Conservation (phyloP, 2,113 vertebrate species). For the Plotosus lineatus region DNA sequence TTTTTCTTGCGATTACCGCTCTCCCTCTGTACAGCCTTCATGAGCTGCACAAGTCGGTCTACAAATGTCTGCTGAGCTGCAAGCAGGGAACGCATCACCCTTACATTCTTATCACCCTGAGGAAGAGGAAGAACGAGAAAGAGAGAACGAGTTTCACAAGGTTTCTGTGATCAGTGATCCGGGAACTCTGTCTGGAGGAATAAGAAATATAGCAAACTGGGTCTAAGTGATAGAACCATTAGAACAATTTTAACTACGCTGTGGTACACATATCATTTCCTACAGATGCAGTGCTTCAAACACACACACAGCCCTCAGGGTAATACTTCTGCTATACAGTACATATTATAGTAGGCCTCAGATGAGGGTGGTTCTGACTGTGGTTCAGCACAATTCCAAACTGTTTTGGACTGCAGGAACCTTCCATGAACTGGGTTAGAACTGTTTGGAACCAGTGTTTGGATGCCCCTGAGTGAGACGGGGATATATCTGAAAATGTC, state of each 20-base stretch:
- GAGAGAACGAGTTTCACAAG: background rate
- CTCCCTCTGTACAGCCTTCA: conserved; percentile 97
- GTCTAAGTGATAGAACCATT: background rate
- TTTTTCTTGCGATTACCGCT: conserved; percentile 98
- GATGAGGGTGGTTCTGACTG: background rate
- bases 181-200: background rate
- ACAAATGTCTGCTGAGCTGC: conserved; percentile 97
- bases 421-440: too few relatives aligned
- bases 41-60: conserved; percentile 91
- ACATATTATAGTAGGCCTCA: background rate
- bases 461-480: too few relatives aligned
- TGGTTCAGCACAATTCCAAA: background rate
- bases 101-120: conserved; percentile 93
- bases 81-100: conserved; percentile 93
- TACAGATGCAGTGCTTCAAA: background rate
- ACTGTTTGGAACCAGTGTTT: too few relatives aligned
- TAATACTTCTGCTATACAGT: background rate
- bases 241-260: too few relatives aligned
- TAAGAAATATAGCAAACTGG: background rate
- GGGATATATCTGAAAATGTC: background rate
- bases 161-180: background rate
- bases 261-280: background rate
- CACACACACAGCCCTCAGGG: background rate
- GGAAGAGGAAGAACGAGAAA: background rate
- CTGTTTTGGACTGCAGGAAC: too few relatives aligned